Evolutionary conservation across 2,888 invertebrate species (phyloP).

Genomic region (Nomada fucata): DNA sequence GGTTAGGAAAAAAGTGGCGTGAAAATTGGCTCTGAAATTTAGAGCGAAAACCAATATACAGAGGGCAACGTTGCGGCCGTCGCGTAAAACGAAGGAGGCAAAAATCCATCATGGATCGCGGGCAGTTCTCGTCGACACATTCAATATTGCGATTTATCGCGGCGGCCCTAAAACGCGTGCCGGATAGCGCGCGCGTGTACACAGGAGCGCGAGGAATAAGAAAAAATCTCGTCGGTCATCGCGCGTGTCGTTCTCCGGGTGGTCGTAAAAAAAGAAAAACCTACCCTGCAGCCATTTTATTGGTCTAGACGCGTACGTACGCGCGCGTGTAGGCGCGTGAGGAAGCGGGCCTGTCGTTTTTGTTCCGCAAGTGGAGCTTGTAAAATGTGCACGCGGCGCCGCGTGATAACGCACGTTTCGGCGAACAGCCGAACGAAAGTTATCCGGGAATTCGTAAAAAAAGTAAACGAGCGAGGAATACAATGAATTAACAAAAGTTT

Average conservation of each 20-base stretch:
- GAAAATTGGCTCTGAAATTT: constrained; percentile 12
- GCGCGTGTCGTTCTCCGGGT: constrained; percentile 25
- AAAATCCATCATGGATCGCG: constrained; percentile 16
- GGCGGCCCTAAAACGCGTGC: constrained; percentile 18
- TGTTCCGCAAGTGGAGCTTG: constrained; percentile 28
- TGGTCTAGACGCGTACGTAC: constrained; percentile 16
- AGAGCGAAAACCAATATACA: constrained; percentile 1
- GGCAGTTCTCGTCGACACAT: constrained; percentile 1
- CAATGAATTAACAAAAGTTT: constrained; percentile 5
- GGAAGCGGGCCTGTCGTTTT: constrained; percentile 19
- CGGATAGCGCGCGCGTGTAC: neutral
- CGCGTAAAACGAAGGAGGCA: neutral
- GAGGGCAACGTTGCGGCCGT: neutral
- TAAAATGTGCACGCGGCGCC: constrained; percentile 31
- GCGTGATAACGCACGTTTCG: constrained; percentile 41
- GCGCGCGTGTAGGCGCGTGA: too few relatives aligned
- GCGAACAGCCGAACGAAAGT: constrained; percentile 20
- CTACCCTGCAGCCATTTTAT: constrained; percentile 42
- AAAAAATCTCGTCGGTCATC: constrained; percentile 38
- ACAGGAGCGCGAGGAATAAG: neutral
- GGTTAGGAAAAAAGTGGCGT: constrained; percentile 6
- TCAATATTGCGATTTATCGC: constrained; percentile 46
- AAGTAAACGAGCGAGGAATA: too few relatives aligned
- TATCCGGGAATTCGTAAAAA: constrained; percentile 11
- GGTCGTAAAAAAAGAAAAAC: constrained; percentile 40